These are phyloP conservation scores for Austrofundulus limnaeus DNA, from an alignment of 2,113 vertebrate genomes.

Conservation along the genomic window DNA sequence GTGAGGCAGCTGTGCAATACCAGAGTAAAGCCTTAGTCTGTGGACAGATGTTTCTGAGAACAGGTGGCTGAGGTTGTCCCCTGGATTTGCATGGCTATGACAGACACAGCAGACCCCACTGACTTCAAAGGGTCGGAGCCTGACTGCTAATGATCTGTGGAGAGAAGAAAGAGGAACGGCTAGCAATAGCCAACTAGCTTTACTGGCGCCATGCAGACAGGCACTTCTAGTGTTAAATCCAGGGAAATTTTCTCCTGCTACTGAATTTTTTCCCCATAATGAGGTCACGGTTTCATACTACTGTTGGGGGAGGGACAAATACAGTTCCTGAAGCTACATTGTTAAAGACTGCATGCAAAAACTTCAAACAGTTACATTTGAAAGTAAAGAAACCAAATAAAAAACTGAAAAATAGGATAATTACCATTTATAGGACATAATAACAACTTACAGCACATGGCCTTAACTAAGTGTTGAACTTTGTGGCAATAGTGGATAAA, in stretches of 20 bases:
- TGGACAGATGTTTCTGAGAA: constrained; percentile 76
- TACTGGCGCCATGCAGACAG: constrained; percentile 53
- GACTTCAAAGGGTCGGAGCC: constrained; percentile 72
- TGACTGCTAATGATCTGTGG: constrained; percentile 77
- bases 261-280: constrained; percentile 46
- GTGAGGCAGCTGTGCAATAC: constrained; percentile 65
- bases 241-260: constrained; percentile 46
- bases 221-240: constrained; percentile 41
- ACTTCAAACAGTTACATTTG: neutral
- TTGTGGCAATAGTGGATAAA: neutral
- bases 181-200: constrained; percentile 45
- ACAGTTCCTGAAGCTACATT: constrained; percentile 5
- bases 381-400: neutral
- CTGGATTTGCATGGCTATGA: constrained; percentile 79
- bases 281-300: constrained; percentile 44
- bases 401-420: neutral
- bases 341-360: neutral
- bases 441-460: neutral
- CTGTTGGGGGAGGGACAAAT: constrained; percentile 16
- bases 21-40: constrained; percentile 50
- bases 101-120: constrained; percentile 73
- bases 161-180: constrained; percentile 59
- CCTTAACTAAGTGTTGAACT: no score
- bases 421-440: neutral
- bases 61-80: constrained; percentile 78